A percentile compares a stretch with the other conserved stretches of the same genome.
Evolutionary conservation across 2,888 invertebrate genomes (phyloP).

Genomic region (Amphiduros pacificus): DNA sequence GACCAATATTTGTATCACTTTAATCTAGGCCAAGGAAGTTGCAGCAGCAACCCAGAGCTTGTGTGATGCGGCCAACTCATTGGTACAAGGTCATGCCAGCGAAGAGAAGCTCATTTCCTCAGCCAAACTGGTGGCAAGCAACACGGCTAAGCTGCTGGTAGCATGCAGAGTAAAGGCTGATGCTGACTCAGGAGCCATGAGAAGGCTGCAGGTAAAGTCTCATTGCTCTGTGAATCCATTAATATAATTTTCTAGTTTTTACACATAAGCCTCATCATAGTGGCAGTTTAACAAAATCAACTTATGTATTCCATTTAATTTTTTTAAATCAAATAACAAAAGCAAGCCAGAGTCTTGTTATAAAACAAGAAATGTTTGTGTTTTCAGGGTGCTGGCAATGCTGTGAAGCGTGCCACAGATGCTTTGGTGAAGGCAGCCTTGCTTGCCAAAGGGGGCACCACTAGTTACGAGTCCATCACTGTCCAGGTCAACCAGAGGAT

Average conservation of each 20-base stretch:
- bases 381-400: constrained; percentile 85
- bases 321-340: too few relatives aligned
- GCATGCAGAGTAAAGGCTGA: constrained; percentile 99
- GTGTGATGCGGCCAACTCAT: constrained; percentile 95
- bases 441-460: constrained; percentile 83
- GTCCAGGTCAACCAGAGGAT: constrained; percentile 86
- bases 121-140: constrained; percentile 87
- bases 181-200: constrained; percentile 89
- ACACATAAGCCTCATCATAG: too few relatives aligned
- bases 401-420: constrained; percentile 96
- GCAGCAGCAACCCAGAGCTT: constrained; percentile 97
- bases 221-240: too few relatives aligned
- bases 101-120: constrained; percentile 96
- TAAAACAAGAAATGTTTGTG: background rate
- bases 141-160: constrained; percentile 94
- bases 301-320: too few relatives aligned
- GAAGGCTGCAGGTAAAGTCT: constrained; percentile 76
- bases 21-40: constrained; percentile 76
- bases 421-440: constrained; percentile 93
- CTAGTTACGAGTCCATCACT: constrained; percentile 75
- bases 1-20: too few relatives aligned
- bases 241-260: too few relatives aligned
- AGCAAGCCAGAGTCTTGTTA: too few relatives aligned
- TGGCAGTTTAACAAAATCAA: too few relatives aligned
- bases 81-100: constrained; percentile 73